Evolutionary conservation across 2,797 vertebrate species (phyloP), one percentile per base, ranked within the genome.

Genomic region (Catamblyrhynchus diadema): DNA sequence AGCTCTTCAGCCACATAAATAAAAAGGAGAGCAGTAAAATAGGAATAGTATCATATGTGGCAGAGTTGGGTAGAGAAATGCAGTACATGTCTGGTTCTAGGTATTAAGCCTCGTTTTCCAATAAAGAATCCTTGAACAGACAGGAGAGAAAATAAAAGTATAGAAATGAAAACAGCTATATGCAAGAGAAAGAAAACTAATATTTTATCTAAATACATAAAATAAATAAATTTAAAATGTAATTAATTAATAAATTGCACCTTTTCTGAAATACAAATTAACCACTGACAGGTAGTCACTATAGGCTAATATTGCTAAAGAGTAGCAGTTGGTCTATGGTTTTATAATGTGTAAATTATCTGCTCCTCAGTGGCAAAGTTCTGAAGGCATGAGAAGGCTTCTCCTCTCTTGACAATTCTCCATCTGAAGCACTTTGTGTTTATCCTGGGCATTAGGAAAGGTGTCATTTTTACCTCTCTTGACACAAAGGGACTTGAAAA

Each of bases 1-100:
- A 69, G 25, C 42, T 95, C 67, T 89, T 87, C 71, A 77, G 67
- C 82, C 78, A 95, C 71, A 85, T 80, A 93, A 94, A 92, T 86
- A 86, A 86, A 91, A 91, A 86, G 72, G 39, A 81, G 39, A 92
- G 14, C 45, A 92, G 21, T 16, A 91, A 85, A 93, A 85, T 28
- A 47, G 30, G 12, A 81, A 35, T 30, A 44, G 47, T 33, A 48
- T 71, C 42, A 78, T 75, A 70, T 53, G 27, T 2, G 2, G 19
- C 23, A 92, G 71, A 4, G 9, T 8, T 72, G 39, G 24, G 10
- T 48, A 86, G 39, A 66, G 10, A 66, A 24, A 79, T 75, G 7
- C 15, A n/a, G 23, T 37, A 27, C 39, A 54, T 4, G 1, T 30
- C 21, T 35, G 9, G 0, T 77, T 86, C 13, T 74, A 42, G 54